These are phyloP conservation scores for Drosophila virilis DNA, from an alignment of 1,140 invertebrate species.

Conservation along the genomic window DNA sequence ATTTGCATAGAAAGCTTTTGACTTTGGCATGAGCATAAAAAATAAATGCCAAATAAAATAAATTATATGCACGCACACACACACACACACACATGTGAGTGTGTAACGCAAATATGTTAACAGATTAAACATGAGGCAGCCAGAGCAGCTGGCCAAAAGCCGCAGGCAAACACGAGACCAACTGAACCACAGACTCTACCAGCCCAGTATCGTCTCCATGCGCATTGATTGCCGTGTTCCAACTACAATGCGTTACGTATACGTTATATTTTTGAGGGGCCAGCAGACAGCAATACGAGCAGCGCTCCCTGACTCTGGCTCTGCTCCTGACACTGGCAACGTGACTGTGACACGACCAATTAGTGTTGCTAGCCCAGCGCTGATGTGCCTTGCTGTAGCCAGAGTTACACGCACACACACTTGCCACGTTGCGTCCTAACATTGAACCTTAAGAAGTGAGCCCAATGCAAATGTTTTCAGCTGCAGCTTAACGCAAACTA, in stretches of 20 bases:
- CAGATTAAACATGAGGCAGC: conserved; percentile 35
- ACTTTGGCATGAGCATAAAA: conserved; percentile 70
- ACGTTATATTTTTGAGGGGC: conserved; percentile 26
- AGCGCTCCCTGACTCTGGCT: background rate
- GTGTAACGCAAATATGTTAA: conserved; percentile 12
- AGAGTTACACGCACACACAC: conserved; percentile 8
- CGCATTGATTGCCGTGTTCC: conserved; percentile 44
- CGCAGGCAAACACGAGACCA: conserved; percentile 32
- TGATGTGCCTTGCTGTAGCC: conserved; percentile 28
- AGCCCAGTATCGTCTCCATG: conserved; percentile 19
- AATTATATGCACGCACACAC: conserved; percentile 41
- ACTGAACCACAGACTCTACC: conserved; percentile 1
- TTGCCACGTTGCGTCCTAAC: background rate
- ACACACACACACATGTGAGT: background rate
- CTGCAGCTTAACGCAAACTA: conserved; percentile 22
- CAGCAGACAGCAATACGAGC: conserved; percentile 32
- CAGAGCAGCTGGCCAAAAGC: conserved; percentile 19
- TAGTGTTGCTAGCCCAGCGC: conserved; percentile 58
- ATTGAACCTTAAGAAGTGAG: conserved; percentile 75
- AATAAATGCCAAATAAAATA: conserved; percentile 76
- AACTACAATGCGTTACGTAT: conserved; percentile 34
- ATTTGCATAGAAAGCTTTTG: conserved; percentile 76
- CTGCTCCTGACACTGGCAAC: conserved; percentile 41
- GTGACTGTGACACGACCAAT: conserved; percentile 79
- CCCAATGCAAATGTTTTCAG: conserved; percentile 46